Conservation (phyloP, 1,140 invertebrate genomes). For the Drosophila cardini region DNA sequence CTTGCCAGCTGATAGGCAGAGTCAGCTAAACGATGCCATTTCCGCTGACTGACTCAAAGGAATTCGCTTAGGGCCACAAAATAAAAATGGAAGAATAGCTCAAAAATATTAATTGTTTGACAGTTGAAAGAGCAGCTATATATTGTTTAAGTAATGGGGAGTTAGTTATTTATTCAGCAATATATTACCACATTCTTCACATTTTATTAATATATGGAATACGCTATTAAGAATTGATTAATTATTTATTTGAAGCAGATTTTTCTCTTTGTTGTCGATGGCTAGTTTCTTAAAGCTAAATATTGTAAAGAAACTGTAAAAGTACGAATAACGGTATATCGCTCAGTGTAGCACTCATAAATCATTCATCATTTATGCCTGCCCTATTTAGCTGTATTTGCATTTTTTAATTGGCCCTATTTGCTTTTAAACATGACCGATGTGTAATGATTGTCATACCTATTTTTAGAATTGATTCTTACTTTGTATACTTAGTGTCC, state of each 20-base stretch:
- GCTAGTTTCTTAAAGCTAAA: no score
- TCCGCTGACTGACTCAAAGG: constrained; percentile 44
- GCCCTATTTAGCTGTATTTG: constrained; percentile 51
- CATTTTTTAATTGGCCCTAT: constrained; percentile 79
- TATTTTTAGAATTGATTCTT: constrained; percentile 40
- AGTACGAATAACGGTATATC: background rate
- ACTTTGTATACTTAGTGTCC: constrained; percentile 45
- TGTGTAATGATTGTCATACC: constrained; percentile 41
- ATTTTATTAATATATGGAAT: no score
- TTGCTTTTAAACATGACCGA: constrained; percentile 75
- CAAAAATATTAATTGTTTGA: constrained; percentile 40
- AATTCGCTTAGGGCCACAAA: constrained; percentile 19
- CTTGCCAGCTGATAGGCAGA: constrained; percentile 38
- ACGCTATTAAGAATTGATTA: no score
- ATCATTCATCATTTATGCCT: background rate
- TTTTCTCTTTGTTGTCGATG: no score
- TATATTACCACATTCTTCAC: background rate
- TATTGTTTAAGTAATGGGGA: background rate
- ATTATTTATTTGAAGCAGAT: no score
- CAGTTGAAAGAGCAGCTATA: constrained; percentile 19
- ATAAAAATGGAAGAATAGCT: constrained; percentile 19
- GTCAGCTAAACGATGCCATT: constrained; percentile 50
- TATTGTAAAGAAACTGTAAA: background rate
- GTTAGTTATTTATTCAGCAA: no score
- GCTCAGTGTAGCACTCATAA: background rate